These are phyloP conservation scores for Molossus molossus DNA, from an alignment of 2,797 vertebrate species.

Conservation along the genomic window DNA sequence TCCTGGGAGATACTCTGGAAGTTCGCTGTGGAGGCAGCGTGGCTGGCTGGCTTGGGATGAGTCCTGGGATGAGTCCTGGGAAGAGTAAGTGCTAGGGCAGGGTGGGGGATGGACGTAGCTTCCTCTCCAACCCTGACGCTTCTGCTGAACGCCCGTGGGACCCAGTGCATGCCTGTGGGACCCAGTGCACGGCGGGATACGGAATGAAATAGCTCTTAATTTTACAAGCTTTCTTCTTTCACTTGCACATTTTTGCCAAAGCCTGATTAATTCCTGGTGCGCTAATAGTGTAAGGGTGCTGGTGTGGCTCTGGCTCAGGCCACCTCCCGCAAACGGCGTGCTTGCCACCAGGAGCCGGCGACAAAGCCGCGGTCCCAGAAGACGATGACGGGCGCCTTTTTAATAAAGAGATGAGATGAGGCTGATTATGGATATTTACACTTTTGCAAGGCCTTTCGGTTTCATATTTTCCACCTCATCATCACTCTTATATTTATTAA, in stretches of 20 bases:
- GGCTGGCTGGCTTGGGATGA: not conserved
- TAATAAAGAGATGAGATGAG: not conserved
- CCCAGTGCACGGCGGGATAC: not conserved
- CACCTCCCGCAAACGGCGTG: constrained; percentile 62
- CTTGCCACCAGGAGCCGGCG: not conserved
- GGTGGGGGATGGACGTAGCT: not conserved
- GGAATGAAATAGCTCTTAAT: constrained; percentile 54
- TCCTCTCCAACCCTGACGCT: constrained; percentile 27
- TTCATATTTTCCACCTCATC: constrained; percentile 43
- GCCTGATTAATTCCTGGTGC: constrained; percentile 49
- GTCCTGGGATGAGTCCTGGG: not conserved
- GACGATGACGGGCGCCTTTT: not conserved
- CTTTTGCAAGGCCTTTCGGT: constrained; percentile 45
- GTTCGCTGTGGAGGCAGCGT: not conserved
- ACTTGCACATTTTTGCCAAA: constrained; percentile 53
- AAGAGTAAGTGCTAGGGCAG: not conserved
- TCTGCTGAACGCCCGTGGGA: not conserved
- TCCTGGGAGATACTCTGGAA: not conserved
- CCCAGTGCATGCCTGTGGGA: not conserved
- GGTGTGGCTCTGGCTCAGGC: constrained; percentile 43
- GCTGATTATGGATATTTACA: not conserved
- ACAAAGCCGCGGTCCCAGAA: constrained; percentile 50
- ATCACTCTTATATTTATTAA: not conserved
- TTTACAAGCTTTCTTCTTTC: not conserved
- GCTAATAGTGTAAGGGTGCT: not conserved